A percentile compares a stretch with the other conserved stretches of the same genome.
phyloP scores from a whole-genome alignment of 2,888 invertebrate genomes.

The Drosophila seclusa region DNA sequence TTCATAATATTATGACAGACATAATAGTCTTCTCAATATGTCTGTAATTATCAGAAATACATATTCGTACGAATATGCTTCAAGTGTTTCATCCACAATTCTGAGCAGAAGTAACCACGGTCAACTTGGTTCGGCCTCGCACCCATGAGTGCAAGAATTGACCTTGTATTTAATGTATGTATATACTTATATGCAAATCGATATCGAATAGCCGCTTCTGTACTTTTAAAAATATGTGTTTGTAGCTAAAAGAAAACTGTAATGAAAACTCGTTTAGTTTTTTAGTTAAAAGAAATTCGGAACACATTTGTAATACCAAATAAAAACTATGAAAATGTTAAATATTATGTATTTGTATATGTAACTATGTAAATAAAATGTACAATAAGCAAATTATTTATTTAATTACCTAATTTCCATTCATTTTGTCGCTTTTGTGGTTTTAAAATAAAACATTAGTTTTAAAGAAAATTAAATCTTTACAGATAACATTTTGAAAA shows the following conservation, averaged over 20 bases:
- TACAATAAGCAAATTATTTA: no score
- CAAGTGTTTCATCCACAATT: neutral
- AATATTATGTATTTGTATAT: no score
- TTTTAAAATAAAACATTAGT: no score
- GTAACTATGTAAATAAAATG: no score
- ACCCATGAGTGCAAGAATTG: neutral
- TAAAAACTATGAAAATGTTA: neutral
- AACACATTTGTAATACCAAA: neutral
- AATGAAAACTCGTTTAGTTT: neutral
- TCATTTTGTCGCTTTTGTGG: no score
- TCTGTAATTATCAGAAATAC: neutral
- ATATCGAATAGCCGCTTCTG: neutral
- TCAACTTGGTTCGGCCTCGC: neutral
- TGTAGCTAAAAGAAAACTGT: neutral
- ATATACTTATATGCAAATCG: neutral
- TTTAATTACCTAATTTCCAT: no score
- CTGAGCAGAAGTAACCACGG: neutral
- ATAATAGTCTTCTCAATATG: neutral
- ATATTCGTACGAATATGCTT: neutral
- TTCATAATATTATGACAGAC: conserved; percentile 28
- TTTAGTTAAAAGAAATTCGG: neutral
- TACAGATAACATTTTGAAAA: no score
- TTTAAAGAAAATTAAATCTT: no score
- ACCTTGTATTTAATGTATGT: neutral
- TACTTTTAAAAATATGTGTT: neutral